These are phyloP conservation scores for Rhipidura dahli DNA, from an alignment of 2,113 vertebrate genomes.

Conservation along the genomic window DNA sequence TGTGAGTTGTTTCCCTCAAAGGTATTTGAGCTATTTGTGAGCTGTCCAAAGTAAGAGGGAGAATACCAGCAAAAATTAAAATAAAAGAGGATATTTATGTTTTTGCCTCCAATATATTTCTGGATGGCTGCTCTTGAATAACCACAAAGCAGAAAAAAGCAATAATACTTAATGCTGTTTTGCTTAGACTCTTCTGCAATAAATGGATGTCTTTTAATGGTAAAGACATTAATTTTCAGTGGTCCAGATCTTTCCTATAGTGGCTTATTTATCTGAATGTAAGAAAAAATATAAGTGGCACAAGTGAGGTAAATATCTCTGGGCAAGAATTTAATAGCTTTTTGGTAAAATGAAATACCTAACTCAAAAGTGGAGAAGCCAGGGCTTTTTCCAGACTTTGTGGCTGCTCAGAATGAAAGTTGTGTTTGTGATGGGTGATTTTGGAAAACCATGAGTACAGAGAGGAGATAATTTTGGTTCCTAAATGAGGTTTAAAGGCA, in stretches of 20 bases:
- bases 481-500: conserved; percentile 54
- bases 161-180: not conserved
- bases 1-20: not conserved
- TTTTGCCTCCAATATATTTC: not conserved
- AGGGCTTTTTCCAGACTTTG: conserved; percentile 14
- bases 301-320: not conserved
- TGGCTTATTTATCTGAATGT: not conserved
- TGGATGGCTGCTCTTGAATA: not conserved
- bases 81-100: not conserved
- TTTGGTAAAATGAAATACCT: not conserved
- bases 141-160: not conserved
- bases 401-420: not conserved
- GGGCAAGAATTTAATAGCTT: not conserved
- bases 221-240: not conserved
- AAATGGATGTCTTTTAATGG: not conserved
- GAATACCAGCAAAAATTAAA: not conserved
- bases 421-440: conserved; percentile 3
- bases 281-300: not conserved
- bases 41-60: not conserved
- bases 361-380: not conserved
- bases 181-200: not conserved
- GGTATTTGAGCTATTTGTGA: not conserved
- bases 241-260: not conserved
- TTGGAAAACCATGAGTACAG: conserved; percentile 61
- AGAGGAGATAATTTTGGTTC: conserved; percentile 69